Conservation (phyloP, 1,140 invertebrate genomes). For the Coboldia fuscipes region DNA sequence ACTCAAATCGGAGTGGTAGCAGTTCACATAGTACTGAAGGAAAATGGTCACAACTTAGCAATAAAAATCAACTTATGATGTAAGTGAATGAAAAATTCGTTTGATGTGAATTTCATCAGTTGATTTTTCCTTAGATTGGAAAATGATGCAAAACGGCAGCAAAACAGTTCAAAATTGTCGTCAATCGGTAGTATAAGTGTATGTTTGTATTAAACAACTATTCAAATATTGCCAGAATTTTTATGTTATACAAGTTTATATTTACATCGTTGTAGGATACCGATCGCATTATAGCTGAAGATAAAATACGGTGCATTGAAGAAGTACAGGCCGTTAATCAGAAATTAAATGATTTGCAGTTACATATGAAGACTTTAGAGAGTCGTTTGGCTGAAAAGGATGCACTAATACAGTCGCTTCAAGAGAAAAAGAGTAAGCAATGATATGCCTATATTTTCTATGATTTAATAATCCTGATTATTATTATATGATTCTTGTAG, state of each 20-base stretch:
- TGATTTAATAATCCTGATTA: not conserved
- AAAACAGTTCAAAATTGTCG: too few species aligned
- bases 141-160: too few species aligned
- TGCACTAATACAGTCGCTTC: constrained; percentile 1
- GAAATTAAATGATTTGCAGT: constrained; percentile 62
- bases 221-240: constrained; percentile 63
- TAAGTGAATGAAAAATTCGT: constrained; percentile 27
- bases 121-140: too few species aligned
- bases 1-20: constrained; percentile 2
- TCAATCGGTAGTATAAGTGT: not conserved
- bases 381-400: constrained; percentile 5
- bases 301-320: constrained; percentile 71
- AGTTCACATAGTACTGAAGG: constrained; percentile 1
- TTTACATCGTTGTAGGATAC: constrained; percentile 68
- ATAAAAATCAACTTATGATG: constrained; percentile 5
- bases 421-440: constrained; percentile 4
- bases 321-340: constrained; percentile 68
- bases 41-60: constrained; percentile 4
- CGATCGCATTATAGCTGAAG: constrained; percentile 71
- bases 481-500: not conserved
- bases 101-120: constrained; percentile 31
- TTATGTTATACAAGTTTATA: too few species aligned
- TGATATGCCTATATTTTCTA: not conserved
- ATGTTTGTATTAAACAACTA: constrained; percentile 30
- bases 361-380: constrained; percentile 10